These are phyloP conservation scores for Plemyria rubiginata DNA, from an alignment of 2,888 invertebrate genomes.

Conservation along the genomic window DNA sequence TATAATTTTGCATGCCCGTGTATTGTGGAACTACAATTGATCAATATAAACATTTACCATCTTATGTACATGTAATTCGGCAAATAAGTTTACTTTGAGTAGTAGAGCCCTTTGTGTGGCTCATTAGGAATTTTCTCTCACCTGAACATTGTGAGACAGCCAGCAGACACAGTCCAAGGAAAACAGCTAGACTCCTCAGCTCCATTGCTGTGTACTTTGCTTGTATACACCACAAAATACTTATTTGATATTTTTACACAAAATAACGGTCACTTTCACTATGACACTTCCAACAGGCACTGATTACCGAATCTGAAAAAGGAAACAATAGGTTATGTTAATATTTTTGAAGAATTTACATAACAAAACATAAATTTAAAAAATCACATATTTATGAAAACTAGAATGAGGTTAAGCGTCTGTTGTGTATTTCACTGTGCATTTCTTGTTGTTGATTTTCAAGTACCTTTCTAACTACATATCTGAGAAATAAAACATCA, in stretches of 20 bases:
- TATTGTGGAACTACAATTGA: too few species aligned
- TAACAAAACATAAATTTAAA: too few species aligned
- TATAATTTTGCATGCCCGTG: too few species aligned
- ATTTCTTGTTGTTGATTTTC: background rate
- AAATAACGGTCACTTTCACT: constrained; percentile 60
- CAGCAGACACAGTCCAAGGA: constrained; percentile 60
- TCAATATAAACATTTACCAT: too few species aligned
- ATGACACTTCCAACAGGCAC: constrained; percentile 80
- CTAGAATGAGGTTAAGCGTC: background rate
- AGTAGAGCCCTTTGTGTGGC: too few species aligned
- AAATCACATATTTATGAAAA: background rate
- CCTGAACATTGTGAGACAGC: constrained; percentile 72
- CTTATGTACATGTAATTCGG: too few species aligned
- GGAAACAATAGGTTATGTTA: background rate
- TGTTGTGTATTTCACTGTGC: constrained; percentile 3
- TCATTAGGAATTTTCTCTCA: too few species aligned
- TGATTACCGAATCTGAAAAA: constrained; percentile 34
- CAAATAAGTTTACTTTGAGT: too few species aligned
- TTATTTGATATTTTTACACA: constrained; percentile 22
- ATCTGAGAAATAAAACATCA: too few species aligned
- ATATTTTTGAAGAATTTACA: background rate
- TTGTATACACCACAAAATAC: constrained; percentile 42
- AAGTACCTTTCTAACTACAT: background rate
- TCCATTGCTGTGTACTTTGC: constrained; percentile 56
- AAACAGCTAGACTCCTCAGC: constrained; percentile 61